Percentiles rank a stretch among this genome's conserved stretches.
Conservation (phyloP, 2,888 invertebrate species). For the Ligdia adustata region DNA sequence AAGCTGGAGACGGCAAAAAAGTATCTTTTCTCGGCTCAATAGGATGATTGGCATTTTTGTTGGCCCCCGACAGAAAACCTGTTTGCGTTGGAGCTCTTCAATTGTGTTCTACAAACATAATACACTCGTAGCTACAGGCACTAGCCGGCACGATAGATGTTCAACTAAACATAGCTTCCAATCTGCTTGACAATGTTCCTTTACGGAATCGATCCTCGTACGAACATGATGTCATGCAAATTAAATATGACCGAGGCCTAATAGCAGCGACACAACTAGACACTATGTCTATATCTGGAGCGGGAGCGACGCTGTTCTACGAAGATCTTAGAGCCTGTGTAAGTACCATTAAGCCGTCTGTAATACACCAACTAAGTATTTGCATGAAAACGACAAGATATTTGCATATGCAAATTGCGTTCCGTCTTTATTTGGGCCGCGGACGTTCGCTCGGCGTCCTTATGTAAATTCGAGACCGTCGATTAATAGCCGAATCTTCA, state of each 20-base stretch:
- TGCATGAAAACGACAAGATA: slow-evolving; percentile 76
- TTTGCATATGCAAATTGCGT: slow-evolving; percentile 82
- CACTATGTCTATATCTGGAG: slow-evolving; percentile 40
- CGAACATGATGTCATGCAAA: slow-evolving; percentile 39
- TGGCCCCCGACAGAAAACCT: slow-evolving; percentile 44
- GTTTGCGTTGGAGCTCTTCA: slow-evolving; percentile 42
- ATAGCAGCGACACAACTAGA: slow-evolving; percentile 57
- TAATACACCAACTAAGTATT: slow-evolving; percentile 77
- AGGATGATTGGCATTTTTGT: slow-evolving; percentile 58
- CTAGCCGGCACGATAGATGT: slow-evolving; percentile 30
- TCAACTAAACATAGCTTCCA: slow-evolving; percentile 16
- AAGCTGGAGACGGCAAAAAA: slow-evolving; percentile 47
- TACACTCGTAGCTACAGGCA: slow-evolving; percentile 16
- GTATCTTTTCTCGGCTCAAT: slow-evolving; percentile 45
- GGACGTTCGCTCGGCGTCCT: slow-evolving; percentile 65
- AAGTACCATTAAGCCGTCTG: slow-evolving; percentile 76
- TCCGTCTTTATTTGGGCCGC: slow-evolving; percentile 77
- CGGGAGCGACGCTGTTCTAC: slow-evolving; percentile 41
- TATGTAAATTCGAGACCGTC: slow-evolving; percentile 64
- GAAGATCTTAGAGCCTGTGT: slow-evolving; percentile 62
- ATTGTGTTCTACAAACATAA: slow-evolving; percentile 33
- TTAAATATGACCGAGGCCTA: slow-evolving; percentile 47
- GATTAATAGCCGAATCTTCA: slow-evolving; percentile 54
- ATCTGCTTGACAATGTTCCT: slow-evolving; percentile 19
- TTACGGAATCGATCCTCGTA: slow-evolving; percentile 27